Conservation (phyloP, 2,797 vertebrate species). For the Bufotes viridis region DNA sequence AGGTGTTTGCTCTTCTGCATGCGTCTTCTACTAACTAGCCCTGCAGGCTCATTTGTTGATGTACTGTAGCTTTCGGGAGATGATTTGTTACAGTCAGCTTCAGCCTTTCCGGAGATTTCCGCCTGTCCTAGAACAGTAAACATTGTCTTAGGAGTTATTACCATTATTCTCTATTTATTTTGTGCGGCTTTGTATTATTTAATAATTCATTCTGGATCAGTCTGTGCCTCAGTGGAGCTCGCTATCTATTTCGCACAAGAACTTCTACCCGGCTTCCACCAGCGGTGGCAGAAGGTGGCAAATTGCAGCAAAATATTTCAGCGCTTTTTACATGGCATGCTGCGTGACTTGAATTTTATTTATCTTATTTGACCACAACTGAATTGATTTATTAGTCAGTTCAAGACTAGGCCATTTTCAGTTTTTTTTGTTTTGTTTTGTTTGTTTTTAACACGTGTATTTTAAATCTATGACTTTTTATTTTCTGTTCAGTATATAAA, state of each 20-base stretch:
- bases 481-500: too few species aligned
- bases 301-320: background rate
- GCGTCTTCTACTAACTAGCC: background rate
- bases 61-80: background rate
- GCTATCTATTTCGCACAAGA: background rate
- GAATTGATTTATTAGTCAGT: too few species aligned
- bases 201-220: conserved; percentile 1
- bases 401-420: too few species aligned
- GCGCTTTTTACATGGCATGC: too few species aligned
- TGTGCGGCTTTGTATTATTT: background rate
- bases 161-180: conserved; percentile 18
- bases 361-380: too few species aligned
- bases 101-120: background rate
- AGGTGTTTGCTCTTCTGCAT: conserved; percentile 14
- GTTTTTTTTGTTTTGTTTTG: too few species aligned
- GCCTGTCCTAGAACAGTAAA: conserved; percentile 17
- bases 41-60: conserved; percentile 31
- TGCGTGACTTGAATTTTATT: background rate
- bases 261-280: background rate
- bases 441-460: too few species aligned
- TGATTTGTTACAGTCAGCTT: background rate
- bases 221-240: background rate
- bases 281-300: background rate
- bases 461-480: too few species aligned
- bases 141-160: conserved; percentile 8